Base-by-base conservation (phyloP, 2,797 vertebrate genomes). In the Clamator glandarius region DNA sequence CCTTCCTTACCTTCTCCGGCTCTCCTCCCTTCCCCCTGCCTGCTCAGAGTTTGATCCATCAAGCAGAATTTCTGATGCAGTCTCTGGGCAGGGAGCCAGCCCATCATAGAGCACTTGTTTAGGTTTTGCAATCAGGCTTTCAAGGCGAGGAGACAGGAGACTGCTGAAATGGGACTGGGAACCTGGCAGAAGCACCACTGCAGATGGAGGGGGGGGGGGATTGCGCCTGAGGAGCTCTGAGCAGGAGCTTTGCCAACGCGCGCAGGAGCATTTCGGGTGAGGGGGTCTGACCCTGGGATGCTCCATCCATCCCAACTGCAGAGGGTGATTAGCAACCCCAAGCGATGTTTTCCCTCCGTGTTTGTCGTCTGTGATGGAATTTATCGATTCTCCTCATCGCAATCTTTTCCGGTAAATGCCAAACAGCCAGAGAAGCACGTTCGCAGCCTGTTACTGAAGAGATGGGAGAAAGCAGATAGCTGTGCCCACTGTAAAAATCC, bases 331-430 rank as follows among this genome's bases (percentile, higher is more conserved):
- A 84, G 77, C 89, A 75, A 76, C 92, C 89, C 69, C 89, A 73
- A 95, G 95, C 93, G 41, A 90, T 91, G 87, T 82, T 94, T 81
- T 89, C 89, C 69, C 89, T 85, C 82, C 31, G 0, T 48, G 69
- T 35, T 82, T 94, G 87, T 86, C 87, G 93, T 90, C 93, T 88
- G 48, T 95, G 93, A 95, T 96, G 95, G 95, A 92, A 96, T 96
- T 82, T 93, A 95, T 96, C 39, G 95, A 95, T 96, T 88, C 94
- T 66, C 70, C 62, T 62, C 87, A 4, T 84, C 35, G 12, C 36
- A 23, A 63, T 93, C 91, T 75, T 68, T 87, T 29, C 91, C 83
- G 85, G 87, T 74, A 35, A 88, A 93, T 67, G 85, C 92, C 91
- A 64, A 85, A 66, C 79, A 91, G 84, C 63, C 96, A 66, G 91